Evolutionary conservation across 2,797 vertebrate species (phyloP).

Genomic region (Pterois miles): DNA sequence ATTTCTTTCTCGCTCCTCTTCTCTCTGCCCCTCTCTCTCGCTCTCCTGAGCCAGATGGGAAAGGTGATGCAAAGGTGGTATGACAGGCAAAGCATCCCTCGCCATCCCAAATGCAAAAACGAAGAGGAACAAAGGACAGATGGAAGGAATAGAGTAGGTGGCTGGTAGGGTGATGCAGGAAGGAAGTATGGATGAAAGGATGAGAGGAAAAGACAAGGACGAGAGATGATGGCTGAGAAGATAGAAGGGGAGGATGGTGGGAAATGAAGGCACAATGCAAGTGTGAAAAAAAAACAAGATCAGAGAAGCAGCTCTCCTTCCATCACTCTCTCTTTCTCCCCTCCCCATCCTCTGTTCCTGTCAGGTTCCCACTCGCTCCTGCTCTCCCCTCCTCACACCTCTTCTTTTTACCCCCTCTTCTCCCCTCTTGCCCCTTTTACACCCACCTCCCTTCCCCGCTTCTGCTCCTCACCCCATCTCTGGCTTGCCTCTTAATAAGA

Average conservation of each 20-base stretch:
- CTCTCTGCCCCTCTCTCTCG: conserved; percentile 14
- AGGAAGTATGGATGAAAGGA: conserved; percentile 44
- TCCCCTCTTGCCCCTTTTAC: conserved; percentile 68
- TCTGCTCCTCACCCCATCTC: conserved; percentile 71
- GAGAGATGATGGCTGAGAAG: conserved; percentile 25
- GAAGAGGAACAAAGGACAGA: conserved; percentile 64
- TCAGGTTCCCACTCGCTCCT: conserved; percentile 85
- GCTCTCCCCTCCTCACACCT: conserved; percentile 65
- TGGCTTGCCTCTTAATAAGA: conserved; percentile 86
- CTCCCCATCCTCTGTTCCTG: conserved; percentile 76
- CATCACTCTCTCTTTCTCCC: conserved; percentile 62
- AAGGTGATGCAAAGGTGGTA: conserved; percentile 88
- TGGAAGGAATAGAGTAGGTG: conserved; percentile 47
- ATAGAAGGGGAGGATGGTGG: conserved; percentile 27
- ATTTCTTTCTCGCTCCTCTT: conserved; percentile 27
- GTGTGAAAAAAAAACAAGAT: conserved; percentile 33
- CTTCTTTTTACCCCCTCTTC: conserved; percentile 23
- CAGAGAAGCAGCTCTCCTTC: conserved; percentile 64
- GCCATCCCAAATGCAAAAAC: conserved; percentile 60
- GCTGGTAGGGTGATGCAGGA: conserved; percentile 45
- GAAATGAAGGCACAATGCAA: conserved; percentile 41
- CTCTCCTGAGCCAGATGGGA: conserved; percentile 69
- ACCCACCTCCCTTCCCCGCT: conserved; percentile 56
- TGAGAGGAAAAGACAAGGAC: conserved; percentile 29
- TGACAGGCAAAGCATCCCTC: conserved; percentile 90